phyloP scores from a whole-genome alignment of 1,140 invertebrate species.

The Penaeus indicus region DNA sequence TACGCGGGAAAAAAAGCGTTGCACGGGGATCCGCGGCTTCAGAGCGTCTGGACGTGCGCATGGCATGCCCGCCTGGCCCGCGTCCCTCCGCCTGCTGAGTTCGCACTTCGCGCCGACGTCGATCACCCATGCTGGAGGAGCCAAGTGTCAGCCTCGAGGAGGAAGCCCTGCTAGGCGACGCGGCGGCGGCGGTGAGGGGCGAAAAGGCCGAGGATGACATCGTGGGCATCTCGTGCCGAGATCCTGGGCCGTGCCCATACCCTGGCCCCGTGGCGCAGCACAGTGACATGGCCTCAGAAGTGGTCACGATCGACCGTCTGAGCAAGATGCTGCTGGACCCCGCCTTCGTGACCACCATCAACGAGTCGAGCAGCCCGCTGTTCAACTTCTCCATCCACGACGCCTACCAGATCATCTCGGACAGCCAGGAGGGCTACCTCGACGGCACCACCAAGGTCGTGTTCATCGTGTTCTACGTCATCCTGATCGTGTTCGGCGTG shows the following conservation, averaged over 20 bases:
- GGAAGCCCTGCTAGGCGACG: slow-evolving; percentile 29
- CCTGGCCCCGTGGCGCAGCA: slow-evolving; percentile 16
- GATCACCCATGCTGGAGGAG: too few species aligned
- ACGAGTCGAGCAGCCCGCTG: slow-evolving; percentile 70
- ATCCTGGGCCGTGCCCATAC: not conserved
- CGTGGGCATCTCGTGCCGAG: not conserved
- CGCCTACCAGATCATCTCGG: slow-evolving; percentile 68
- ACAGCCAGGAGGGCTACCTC: slow-evolving; percentile 68
- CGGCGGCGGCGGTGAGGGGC: not conserved
- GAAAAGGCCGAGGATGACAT: too few species aligned
- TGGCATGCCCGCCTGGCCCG: too few species aligned
- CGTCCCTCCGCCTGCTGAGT: too few species aligned
- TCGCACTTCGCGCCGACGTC: too few species aligned
- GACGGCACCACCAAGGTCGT: slow-evolving; percentile 66
- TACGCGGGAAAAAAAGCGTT: too few species aligned
- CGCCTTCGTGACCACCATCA: slow-evolving; percentile 17
- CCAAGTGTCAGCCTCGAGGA: too few species aligned
- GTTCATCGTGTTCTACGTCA: slow-evolving; percentile 68
- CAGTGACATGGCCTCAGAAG: not conserved
- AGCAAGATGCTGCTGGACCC: slow-evolving; percentile 43
- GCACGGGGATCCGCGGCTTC: too few species aligned
- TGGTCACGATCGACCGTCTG: slow-evolving; percentile 26
- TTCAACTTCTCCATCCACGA: slow-evolving; percentile 73
- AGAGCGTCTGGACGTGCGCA: too few species aligned
- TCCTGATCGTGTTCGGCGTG: slow-evolving; percentile 71